Conservation (phyloP, 2,888 invertebrate genomes). For the Eilema sororculum region DNA sequence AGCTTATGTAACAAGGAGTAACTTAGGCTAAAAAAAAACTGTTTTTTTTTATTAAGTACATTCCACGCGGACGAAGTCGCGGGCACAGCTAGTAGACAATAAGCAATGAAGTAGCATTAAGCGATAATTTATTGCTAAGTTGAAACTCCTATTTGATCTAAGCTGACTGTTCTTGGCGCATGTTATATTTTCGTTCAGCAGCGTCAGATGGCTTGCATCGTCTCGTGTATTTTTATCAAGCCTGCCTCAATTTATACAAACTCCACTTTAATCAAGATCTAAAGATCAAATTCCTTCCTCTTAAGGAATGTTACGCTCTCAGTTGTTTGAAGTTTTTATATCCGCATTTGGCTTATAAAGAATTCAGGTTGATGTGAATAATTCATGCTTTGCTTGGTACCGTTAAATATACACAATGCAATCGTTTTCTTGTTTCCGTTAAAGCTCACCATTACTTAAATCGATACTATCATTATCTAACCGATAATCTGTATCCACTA, state of each 20-base stretch:
- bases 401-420: constrained; percentile 48
- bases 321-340: constrained; percentile 54
- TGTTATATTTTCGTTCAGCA: constrained; percentile 10
- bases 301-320: constrained; percentile 52
- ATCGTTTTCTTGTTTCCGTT: constrained; percentile 38
- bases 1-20: no score
- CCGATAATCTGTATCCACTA: constrained; percentile 39
- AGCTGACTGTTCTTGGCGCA: neutral
- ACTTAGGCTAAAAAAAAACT: no score
- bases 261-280: constrained; percentile 50
- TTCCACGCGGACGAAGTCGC: no score
- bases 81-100: no score
- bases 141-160: no score
- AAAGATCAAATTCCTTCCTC: constrained; percentile 47
- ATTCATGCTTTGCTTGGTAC: constrained; percentile 37
- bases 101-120: neutral
- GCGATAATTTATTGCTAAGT: neutral
- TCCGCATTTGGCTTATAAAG: constrained; percentile 52
- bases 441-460: constrained; percentile 35
- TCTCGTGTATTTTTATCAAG: constrained; percentile 23
- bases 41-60: no score
- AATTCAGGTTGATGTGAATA: constrained; percentile 56
- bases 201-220: constrained; percentile 19
- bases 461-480: constrained; percentile 42
- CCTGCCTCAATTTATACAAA: constrained; percentile 46